A percentile compares a stretch with the other conserved stretches of the same genome.
phyloP scores from a whole-genome alignment of 2,113 vertebrate species.

The Alectura lathami region DNA sequence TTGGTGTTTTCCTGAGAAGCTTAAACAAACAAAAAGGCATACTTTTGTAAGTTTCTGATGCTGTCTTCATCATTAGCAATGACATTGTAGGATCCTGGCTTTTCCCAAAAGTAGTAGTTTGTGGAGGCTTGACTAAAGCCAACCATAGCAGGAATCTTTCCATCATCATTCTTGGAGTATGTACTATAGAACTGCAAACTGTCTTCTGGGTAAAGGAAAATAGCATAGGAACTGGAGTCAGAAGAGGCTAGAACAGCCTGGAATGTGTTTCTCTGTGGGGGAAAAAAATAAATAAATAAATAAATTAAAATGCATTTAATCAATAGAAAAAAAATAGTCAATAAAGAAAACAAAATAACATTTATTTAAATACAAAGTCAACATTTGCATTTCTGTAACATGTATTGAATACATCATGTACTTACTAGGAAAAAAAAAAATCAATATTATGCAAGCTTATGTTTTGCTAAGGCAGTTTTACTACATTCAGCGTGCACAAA shows the following conservation, averaged over 20 bases:
- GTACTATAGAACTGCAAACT: constrained; percentile 85
- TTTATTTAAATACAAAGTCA: not conserved
- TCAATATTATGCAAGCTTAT: not conserved
- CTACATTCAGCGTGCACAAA: not conserved
- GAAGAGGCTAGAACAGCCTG: constrained; percentile 89
- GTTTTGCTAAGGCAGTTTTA: not conserved
- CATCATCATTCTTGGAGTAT: constrained; percentile 59
- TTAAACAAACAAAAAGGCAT: constrained; percentile 56
- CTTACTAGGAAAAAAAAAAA: not conserved
- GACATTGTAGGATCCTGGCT: constrained; percentile 81
- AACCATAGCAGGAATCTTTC: constrained; percentile 73
- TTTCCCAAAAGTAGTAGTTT: constrained; percentile 72
- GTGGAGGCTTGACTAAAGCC: constrained; percentile 87
- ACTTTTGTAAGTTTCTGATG: constrained; percentile 84
- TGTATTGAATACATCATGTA: not conserved
- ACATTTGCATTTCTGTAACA: not conserved
- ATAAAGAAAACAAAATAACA: not conserved
- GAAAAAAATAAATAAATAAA: too few species aligned
- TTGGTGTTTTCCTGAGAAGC: not conserved
- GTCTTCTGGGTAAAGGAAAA: constrained; percentile 89
- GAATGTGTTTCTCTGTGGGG: constrained; percentile 90
- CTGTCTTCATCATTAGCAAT: constrained; percentile 82
- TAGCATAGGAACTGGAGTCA: constrained; percentile 83
- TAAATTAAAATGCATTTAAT: constrained; percentile 31
- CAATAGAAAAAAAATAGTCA: not conserved